phyloP scores from a whole-genome alignment of 2,888 invertebrate species.

The Hirtodrosophila confusa region DNA sequence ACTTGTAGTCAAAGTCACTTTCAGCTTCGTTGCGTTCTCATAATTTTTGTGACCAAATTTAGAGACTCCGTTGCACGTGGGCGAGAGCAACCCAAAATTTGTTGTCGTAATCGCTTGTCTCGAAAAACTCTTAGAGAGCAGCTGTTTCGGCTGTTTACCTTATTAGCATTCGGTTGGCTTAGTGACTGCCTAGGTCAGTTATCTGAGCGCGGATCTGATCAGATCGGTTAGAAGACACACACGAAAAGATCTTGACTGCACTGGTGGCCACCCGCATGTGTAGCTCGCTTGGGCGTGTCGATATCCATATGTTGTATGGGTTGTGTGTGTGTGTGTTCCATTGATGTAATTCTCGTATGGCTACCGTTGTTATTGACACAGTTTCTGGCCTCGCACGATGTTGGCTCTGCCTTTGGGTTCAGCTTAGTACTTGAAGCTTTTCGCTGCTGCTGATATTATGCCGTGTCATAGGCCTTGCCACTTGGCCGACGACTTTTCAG shows the following conservation, averaged over 20 bases:
- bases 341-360: slow-evolving; percentile 57
- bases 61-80: slow-evolving; percentile 62
- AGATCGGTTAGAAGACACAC: slow-evolving; percentile 35
- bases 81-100: slow-evolving; percentile 45
- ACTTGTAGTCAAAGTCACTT: slow-evolving; percentile 80
- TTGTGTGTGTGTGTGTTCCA: slow-evolving; percentile 34
- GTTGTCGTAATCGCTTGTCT: slow-evolving; percentile 55
- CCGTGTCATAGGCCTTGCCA: slow-evolving; percentile 59
- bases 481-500: slow-evolving; percentile 36
- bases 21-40: slow-evolving; percentile 76
- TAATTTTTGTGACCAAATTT: slow-evolving; percentile 78
- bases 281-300: slow-evolving; percentile 40
- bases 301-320: slow-evolving; percentile 11
- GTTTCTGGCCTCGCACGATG: slow-evolving; percentile 63
- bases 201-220: slow-evolving; percentile 42
- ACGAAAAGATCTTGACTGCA: slow-evolving; percentile 52
- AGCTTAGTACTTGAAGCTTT: slow-evolving; percentile 42
- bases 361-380: slow-evolving; percentile 73
- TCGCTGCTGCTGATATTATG: slow-evolving; percentile 37
- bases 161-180: slow-evolving; percentile 58
- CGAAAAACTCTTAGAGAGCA: slow-evolving; percentile 35
- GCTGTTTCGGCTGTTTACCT: slow-evolving; percentile 49
- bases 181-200: slow-evolving; percentile 71
- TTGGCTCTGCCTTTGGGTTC: slow-evolving; percentile 37
- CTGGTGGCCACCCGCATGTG: slow-evolving; percentile 52